Evolutionary conservation across 2,113 vertebrate species (phyloP).

Genomic region (Turdus rufiventris): DNA sequence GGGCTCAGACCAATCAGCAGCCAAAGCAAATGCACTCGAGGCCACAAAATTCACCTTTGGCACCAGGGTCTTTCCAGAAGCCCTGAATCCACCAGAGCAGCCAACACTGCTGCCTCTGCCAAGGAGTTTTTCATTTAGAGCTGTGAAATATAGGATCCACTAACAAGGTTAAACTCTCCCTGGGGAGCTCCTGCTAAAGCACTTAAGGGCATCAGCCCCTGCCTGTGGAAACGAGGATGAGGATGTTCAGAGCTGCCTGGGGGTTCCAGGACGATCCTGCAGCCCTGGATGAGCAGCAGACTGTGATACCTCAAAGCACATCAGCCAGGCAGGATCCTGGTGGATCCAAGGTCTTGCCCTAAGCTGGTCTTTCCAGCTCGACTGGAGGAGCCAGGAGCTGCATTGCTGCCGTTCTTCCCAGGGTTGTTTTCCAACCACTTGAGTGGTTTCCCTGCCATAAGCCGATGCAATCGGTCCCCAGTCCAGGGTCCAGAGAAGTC

Average conservation of each 20-base stretch:
- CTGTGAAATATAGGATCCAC: neutral
- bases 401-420: fast-evolving
- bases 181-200: neutral
- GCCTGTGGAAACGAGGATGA: fast-evolving
- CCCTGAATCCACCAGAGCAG: neutral
- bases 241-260: neutral
- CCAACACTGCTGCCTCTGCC: fast-evolving
- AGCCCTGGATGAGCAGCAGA: neutral
- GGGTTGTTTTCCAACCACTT: neutral
- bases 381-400: neutral
- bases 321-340: neutral
- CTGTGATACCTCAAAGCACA: fast-evolving
- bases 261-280: neutral
- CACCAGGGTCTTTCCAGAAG: neutral
- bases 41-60: neutral
- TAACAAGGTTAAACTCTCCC: neutral
- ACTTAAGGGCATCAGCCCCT: neutral
- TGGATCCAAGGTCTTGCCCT: neutral
- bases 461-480: fast-evolving
- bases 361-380: neutral
- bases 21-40: neutral
- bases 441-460: neutral
- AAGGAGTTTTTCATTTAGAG: neutral
- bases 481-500: neutral
- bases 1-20: neutral